Evolutionary conservation across 2,888 invertebrate genomes (phyloP), one percentile per base, ranked within the genome.

Genomic region (Tetheella fluctuosa): DNA sequence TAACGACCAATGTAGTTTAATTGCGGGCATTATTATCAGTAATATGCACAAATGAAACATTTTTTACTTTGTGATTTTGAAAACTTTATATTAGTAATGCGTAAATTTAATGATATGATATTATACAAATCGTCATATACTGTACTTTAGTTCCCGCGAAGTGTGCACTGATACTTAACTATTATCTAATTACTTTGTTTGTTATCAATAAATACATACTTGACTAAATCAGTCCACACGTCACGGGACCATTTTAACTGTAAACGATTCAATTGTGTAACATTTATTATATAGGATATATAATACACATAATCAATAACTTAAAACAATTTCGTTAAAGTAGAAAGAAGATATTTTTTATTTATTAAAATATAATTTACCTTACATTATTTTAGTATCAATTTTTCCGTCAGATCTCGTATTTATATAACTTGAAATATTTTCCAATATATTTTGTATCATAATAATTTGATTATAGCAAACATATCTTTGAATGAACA

Each of bases 391-490:
- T 55, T 55, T 17, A 34, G 20, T 20, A 37, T 34, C 34, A 55
- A 13, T 37, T 48, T 10, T 48, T 48, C 48, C n/a, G 10, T 42
- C 52, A 60, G 68, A 68, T 64, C 62, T 64, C 67, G 59, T 63
- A 64, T 59, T 66, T 59, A 52, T 54, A 52, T 62, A 63, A 60
- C 63, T 60, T 61, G 58, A 61, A 59, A 62, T 64, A 62, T 64
- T 61, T 65, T 59, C 53, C 39, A 52, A 39, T 48, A 57, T 58
- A 54, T 61, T 59, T 64, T 70, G 68, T 75, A 74, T 74, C 73
- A 76, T 81, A 75, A 79, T 81, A 77, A 77, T 76, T 75, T 76
- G 68, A 65, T 69, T 74, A 70, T 71, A 71, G 71, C 65, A 67
- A 73, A 81, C 81, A 77, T 80, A 80, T 81, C 79, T 76, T 69